phyloP scores from a whole-genome alignment of 2,113 vertebrate genomes.

The Notiomystis cincta region DNA sequence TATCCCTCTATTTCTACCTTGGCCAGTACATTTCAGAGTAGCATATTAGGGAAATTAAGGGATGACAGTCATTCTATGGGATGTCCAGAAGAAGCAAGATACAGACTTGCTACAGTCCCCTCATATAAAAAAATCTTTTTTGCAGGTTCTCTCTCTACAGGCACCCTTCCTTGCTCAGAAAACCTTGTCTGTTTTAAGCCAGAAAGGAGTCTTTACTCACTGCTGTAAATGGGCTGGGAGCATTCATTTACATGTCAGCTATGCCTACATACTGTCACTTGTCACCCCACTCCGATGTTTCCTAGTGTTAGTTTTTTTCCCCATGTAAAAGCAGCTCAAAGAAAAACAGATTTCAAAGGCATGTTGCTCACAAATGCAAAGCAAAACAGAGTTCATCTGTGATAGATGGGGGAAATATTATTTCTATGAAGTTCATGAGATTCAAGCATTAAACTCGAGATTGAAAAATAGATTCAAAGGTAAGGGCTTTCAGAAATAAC shows the following conservation, averaged over 20 bases:
- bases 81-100: background rate
- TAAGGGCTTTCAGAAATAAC: background rate
- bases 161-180: background rate
- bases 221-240: slow-evolving; percentile 28
- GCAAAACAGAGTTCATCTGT: background rate
- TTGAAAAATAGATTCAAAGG: background rate
- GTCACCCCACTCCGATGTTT: slow-evolving; percentile 15
- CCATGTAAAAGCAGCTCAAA: slow-evolving; percentile 2
- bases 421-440: background rate
- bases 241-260: slow-evolving; percentile 13
- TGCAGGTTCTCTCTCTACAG: background rate
- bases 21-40: background rate
- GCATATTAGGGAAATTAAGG: background rate
- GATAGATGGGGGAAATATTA: background rate
- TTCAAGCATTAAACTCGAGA: background rate
- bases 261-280: slow-evolving; percentile 49
- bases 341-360: slow-evolving; percentile 37
- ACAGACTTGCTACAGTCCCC: background rate
- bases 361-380: background rate
- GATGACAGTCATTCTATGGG: background rate
- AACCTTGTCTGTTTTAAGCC: background rate
- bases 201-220: slow-evolving; percentile 6
- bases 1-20: background rate
- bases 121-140: background rate
- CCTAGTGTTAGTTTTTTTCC: slow-evolving; percentile 27